A percentile compares a stretch with the other conserved stretches of the same genome.
Conservation (phyloP, 2,113 vertebrate genomes). For the Anarhynchus alexandrinus region DNA sequence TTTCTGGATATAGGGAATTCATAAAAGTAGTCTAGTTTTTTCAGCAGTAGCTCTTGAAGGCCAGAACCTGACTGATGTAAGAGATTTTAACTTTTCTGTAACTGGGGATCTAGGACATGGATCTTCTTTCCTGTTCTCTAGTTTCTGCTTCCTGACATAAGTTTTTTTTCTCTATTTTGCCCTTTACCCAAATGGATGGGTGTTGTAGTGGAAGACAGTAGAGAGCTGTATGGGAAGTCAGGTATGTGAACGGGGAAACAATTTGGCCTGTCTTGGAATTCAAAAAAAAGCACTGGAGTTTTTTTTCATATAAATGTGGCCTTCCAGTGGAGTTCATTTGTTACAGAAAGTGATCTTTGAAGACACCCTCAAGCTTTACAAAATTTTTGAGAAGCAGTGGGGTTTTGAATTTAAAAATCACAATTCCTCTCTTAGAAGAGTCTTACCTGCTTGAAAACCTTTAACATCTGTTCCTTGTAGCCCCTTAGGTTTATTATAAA, state of each 20-base stretch:
- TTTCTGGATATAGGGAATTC: neutral
- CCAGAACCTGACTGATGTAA: neutral
- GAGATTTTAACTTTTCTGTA: neutral
- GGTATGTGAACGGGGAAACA: neutral
- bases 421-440: neutral
- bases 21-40: neutral
- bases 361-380: neutral
- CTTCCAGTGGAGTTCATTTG: neutral
- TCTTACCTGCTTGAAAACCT: neutral
- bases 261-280: neutral
- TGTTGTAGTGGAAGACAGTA: neutral
- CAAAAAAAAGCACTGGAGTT: neutral
- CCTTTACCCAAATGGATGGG: neutral
- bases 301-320: neutral
- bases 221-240: neutral
- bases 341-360: neutral
- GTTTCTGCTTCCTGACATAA: neutral
- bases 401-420: neutral
- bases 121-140: neutral
- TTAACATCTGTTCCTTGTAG: neutral
- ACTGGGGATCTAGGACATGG: neutral
- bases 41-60: neutral
- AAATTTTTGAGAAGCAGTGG: neutral
- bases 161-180: neutral
- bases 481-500: neutral